Evolutionary conservation across 2,113 vertebrate genomes (phyloP), one percentile per base, ranked within the genome.

Genomic region (Lagenorhynchus albirostris): DNA sequence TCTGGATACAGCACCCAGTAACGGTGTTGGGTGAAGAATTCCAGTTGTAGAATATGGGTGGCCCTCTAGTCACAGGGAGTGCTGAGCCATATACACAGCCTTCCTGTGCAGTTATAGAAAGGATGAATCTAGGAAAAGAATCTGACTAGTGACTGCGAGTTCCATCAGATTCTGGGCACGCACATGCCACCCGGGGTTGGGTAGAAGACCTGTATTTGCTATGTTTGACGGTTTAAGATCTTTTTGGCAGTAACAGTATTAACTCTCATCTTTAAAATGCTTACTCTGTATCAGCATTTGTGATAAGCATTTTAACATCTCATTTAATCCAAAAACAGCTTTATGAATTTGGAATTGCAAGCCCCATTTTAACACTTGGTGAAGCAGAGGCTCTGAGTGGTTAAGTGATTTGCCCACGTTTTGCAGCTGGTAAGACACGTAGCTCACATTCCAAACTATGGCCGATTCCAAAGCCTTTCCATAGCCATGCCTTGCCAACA

Each of bases 301-400:
- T 38, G 71, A 71, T 81, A 79, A n/a, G 38, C 44, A 93, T 89
- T 80, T 91, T 77, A 82, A 80, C n/a, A 94, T 91, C 84, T 94
- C 60, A 88, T 77, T 94, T 67, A 91, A 94, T 91, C 62, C 86
- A 33, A 76, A 94, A 95, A 17, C 58, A 89, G 23, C 77, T 88
- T 76, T 15, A 33, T 63, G 53, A 33, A 67, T 53, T 97, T 92
- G 31, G 15, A 90, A 50, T 58, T 26, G 50, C 38, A 95, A 90
- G 26, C 18, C 58, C 41, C 20, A 5, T 67, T 74, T 76, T 86
- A 84, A 74, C 50, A 70, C 10, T 89, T 29, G 11, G 17, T 15
- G 65, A 96, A 74, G 36, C 47, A 74, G 58, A 88, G 63, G 6
- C n/a, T 89, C 36, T 29, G 58, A 60, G 14, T 12, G 8, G 41